A percentile compares a stretch with the other conserved stretches of the same genome.
These are phyloP conservation scores for Drosophila micromelanica DNA, from an alignment of 1,140 invertebrate species.

Conservation along the genomic window DNA sequence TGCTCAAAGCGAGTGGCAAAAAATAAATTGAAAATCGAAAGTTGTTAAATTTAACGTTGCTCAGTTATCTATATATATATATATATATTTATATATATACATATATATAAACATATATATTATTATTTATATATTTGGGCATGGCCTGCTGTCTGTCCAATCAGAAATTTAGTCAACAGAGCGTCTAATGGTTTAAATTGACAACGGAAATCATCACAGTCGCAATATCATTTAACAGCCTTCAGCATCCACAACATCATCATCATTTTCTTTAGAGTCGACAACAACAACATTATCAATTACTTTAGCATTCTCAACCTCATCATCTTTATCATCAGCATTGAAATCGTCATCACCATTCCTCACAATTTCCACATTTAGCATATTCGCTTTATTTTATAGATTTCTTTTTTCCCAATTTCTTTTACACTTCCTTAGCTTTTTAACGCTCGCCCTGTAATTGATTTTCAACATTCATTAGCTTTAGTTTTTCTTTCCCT, in stretches of 20 bases:
- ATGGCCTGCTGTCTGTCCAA: neutral
- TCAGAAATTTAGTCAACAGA: slow-evolving; percentile 13
- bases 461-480: slow-evolving; percentile 79
- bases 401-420: neutral
- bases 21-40: slow-evolving; percentile 74
- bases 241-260: slow-evolving; percentile 18
- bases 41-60: slow-evolving; percentile 69
- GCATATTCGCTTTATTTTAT: slow-evolving; percentile 73
- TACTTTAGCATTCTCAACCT: too few relatives aligned
- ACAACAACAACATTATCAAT: too few relatives aligned
- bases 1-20: slow-evolving; percentile 19
- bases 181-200: slow-evolving; percentile 56
- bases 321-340: too few relatives aligned
- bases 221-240: slow-evolving; percentile 1
- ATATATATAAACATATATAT: too few relatives aligned
- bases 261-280: slow-evolving; percentile 50
- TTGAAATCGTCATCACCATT: neutral
- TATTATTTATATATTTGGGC: neutral
- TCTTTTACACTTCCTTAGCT: slow-evolving; percentile 11
- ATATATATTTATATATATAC: neutral
- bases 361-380: slow-evolving; percentile 45
- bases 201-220: slow-evolving; percentile 53
- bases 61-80: slow-evolving; percentile 9
- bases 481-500: slow-evolving; percentile 38
- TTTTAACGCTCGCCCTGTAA: slow-evolving; percentile 59